These are phyloP conservation scores for Polypterus bichir DNA, from an alignment of 2,113 vertebrate genomes.

Conservation along the genomic window DNA sequence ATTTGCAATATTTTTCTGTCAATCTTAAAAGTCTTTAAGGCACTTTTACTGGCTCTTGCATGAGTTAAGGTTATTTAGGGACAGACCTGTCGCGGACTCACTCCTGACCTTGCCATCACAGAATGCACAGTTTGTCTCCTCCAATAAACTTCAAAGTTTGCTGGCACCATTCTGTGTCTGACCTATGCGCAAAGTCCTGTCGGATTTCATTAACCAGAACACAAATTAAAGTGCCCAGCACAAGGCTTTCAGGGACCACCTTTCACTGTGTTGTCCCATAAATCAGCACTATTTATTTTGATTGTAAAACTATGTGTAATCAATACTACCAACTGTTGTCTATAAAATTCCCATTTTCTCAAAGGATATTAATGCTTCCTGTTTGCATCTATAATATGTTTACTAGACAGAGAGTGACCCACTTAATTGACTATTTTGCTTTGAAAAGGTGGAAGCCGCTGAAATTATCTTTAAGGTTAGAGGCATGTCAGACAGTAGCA, in stretches of 20 bases:
- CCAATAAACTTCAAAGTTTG: conserved; percentile 6
- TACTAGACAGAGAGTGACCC: not conserved
- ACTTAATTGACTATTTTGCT: not conserved
- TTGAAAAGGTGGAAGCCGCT: conserved; percentile 5
- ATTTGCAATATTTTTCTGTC: not conserved
- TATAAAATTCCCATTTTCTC: conserved; percentile 3
- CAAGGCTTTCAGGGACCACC: conserved; percentile 11
- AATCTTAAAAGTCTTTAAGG: not conserved
- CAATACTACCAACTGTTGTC: conserved; percentile 5
- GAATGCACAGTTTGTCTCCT: conserved; percentile 9
- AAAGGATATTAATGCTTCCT: not conserved
- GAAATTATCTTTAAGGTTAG: not conserved
- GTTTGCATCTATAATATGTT: not conserved
- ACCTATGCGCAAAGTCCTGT: conserved; percentile 6
- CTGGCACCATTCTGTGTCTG: conserved; percentile 3
- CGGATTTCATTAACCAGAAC: conserved; percentile 18
- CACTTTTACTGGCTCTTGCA: not conserved
- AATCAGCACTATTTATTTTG: conserved; percentile 16
- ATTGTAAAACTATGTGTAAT: conserved; percentile 10
- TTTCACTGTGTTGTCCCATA: conserved; percentile 4
- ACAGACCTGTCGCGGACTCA: conserved; percentile 6
- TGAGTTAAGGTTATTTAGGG: not conserved
- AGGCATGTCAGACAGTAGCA: too few species aligned
- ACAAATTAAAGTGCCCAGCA: conserved; percentile 9
- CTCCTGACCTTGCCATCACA: conserved; percentile 13